phyloP scores from a whole-genome alignment of 2,113 vertebrate genomes.

The Camarhynchus parvulus region DNA sequence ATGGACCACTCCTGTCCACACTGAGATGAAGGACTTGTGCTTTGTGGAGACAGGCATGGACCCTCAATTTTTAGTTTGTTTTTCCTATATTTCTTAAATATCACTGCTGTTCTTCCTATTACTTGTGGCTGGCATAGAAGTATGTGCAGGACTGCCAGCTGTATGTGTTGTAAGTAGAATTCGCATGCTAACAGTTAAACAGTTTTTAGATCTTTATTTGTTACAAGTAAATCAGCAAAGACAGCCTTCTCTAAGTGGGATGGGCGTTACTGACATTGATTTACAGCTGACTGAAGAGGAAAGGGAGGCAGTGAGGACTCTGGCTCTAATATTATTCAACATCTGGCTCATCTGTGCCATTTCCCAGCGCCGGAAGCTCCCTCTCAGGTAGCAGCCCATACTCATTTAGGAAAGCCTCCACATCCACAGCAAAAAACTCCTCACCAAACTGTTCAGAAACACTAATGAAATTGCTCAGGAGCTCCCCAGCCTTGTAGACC shows the following conservation, averaged over 20 bases:
- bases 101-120: background rate
- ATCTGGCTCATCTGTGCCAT: constrained; percentile 78
- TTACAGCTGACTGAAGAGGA: background rate
- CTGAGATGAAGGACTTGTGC: background rate
- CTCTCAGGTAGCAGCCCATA: constrained; percentile 93
- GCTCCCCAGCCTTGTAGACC: constrained; percentile 94
- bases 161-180: background rate
- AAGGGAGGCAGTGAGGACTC: background rate
- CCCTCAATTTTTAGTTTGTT: background rate
- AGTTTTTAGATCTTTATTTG: background rate
- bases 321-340: constrained; percentile 76
- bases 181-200: background rate
- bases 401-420: constrained; percentile 93
- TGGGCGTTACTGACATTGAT: background rate
- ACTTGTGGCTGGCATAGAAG: background rate
- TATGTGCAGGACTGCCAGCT: background rate
- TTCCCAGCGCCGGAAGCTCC: constrained; percentile 72
- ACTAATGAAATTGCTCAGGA: constrained; percentile 93
- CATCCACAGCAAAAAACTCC: constrained; percentile 93
- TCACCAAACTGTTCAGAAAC: constrained; percentile 86
- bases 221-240: background rate
- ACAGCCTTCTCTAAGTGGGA: constrained; percentile 55
- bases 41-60: background rate
- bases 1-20: background rate
- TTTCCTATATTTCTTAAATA: background rate